Evolutionary conservation across 1,140 invertebrate species (phyloP), one percentile per base, ranked within the genome.

Genomic region (Diplogasteroides magnus): DNA sequence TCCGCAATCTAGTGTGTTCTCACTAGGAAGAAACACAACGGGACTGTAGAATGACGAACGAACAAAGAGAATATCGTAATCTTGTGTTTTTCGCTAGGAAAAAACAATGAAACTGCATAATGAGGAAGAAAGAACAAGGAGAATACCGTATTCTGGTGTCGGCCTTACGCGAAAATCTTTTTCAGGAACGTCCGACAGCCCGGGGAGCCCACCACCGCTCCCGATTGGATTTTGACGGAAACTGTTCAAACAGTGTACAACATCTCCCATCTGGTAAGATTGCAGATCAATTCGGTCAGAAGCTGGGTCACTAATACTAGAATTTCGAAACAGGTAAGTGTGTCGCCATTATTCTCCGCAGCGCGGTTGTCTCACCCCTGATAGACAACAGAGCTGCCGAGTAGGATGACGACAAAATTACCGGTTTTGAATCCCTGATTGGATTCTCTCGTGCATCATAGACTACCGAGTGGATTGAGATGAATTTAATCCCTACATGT

Each of bases 201-300:
- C 2, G 31, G 28, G 3, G 60, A 27, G 19, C n/a, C n/a, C 2
- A 26, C 66, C 6, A 11, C 37, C 1, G 28, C 28, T 25, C 59
- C 59, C 19, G 14, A 64, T 57, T 29, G 25, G 19, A 26, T 68
- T 14, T 23, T 68, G 57, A 27, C 56, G 19, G n/a, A 14, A 13
- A 57, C 68, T 27, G 58, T 64, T 19, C 58, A 74, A 31, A 64
- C 69, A 26, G 28, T 37, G 15, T 74, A 74, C 72, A 66, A 74
- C 15, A 74, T 74, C n/a, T n/a, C 72, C n/a, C 73, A 74, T 28
- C 61, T 74, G 57, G 61, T 71, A 56, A 2, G 28, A 15, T 67
- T 2, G 6, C 37, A n/a, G n/a, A 6, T 48, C 6, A 48, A 48
- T 6, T 6, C 37, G 6, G 37, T 6, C 19, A 48, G 6, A 6